Conservation (phyloP, 2,797 vertebrate genomes). For the Betta splendens region DNA sequence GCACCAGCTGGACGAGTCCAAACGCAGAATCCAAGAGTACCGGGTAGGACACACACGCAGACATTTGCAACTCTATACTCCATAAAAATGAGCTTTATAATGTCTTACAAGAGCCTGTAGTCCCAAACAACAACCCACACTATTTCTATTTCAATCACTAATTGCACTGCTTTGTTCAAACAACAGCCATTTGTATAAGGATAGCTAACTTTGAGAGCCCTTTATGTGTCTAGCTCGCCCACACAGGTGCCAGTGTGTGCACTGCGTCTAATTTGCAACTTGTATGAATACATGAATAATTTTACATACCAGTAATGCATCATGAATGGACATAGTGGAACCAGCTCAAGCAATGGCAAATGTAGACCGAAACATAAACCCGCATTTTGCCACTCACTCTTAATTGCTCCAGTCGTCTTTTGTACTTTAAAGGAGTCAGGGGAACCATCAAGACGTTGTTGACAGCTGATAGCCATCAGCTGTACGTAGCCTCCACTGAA, state of each 20-base stretch:
- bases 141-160: slow-evolving; percentile 56
- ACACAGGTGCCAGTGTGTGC: slow-evolving; percentile 48
- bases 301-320: slow-evolving; percentile 42
- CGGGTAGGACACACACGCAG: slow-evolving; percentile 73
- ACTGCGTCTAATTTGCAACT: slow-evolving; percentile 62
- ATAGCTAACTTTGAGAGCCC: slow-evolving; percentile 55
- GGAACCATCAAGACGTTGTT: slow-evolving; percentile 60
- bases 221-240: slow-evolving; percentile 61
- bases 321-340: slow-evolving; percentile 27
- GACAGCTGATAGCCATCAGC: slow-evolving; percentile 67
- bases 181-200: slow-evolving; percentile 47
- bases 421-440: slow-evolving; percentile 33
- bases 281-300: slow-evolving; percentile 69
- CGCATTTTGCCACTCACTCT: slow-evolving; percentile 24
- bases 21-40: slow-evolving; percentile 80
- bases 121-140: slow-evolving; percentile 56
- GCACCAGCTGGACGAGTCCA: slow-evolving; percentile 86
- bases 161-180: slow-evolving; percentile 62
- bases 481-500: slow-evolving; percentile 43
- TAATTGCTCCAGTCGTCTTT: slow-evolving; percentile 45
- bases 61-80: background rate
- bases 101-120: slow-evolving; percentile 20
- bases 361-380: slow-evolving; percentile 33
- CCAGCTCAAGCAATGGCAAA: slow-evolving; percentile 16
- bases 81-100: slow-evolving; percentile 30